Evolutionary conservation across 2,888 invertebrate genomes (phyloP).

Genomic region (Diadromus collaris): DNA sequence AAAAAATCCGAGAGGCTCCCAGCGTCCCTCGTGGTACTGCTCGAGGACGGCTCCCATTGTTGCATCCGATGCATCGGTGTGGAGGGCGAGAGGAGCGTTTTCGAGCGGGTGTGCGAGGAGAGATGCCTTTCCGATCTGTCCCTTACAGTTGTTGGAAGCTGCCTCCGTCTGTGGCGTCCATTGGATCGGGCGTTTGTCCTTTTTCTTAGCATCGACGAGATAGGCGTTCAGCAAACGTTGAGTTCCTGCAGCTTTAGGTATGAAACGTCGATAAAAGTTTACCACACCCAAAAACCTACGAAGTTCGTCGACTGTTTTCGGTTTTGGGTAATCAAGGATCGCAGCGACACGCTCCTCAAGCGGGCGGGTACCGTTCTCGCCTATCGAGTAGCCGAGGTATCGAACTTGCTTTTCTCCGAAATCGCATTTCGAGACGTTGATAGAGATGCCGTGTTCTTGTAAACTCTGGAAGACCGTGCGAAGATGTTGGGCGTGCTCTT

Average conservation of each 20-base stretch:
- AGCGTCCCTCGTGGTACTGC: too few species aligned
- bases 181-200: constrained; percentile 31
- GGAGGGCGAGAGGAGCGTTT: background rate
- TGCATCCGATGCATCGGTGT: too few species aligned
- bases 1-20: too few species aligned
- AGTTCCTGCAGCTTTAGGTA: background rate
- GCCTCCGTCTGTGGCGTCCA: constrained; percentile 43
- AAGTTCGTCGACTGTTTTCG: constrained; percentile 13
- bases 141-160: constrained; percentile 47
- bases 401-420: constrained; percentile 37
- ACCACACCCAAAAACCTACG: constrained; percentile 26
- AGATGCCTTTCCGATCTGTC: constrained; percentile 31
- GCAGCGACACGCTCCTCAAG: constrained; percentile 42
- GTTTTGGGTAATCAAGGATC: constrained; percentile 18
- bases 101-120: constrained; percentile 41
- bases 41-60: too few species aligned
- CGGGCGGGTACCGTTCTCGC: constrained; percentile 22
- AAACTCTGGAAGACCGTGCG: constrained; percentile 54
- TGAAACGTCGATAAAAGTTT: constrained; percentile 22
- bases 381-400: constrained; percentile 43
- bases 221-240: background rate
- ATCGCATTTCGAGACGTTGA: constrained; percentile 65
- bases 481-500: constrained; percentile 61
- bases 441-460: constrained; percentile 57
- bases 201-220: constrained; percentile 7